Conservation (phyloP, 2,888 invertebrate species). For the Trissoscelio sp. region DNA sequence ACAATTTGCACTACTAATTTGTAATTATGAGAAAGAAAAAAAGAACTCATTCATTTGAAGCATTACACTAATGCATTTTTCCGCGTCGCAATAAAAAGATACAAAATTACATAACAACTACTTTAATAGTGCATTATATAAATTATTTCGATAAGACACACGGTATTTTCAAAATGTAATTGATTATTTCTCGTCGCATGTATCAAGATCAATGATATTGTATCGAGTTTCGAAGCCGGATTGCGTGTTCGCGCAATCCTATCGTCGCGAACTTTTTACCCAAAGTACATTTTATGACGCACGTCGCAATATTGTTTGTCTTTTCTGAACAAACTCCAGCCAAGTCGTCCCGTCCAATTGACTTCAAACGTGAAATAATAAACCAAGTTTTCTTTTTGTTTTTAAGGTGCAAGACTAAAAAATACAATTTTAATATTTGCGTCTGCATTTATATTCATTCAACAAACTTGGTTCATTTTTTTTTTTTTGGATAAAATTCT, state of each 20-base stretch:
- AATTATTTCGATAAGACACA: constrained; percentile 14
- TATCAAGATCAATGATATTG: constrained; percentile 4
- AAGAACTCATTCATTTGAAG: neutral
- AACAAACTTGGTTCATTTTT: neutral
- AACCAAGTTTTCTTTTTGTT: too few species aligned
- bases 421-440: constrained; percentile 2
- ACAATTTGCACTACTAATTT: too few species aligned
- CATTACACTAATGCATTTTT: constrained; percentile 3
- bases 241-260: constrained; percentile 28
- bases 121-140: constrained; percentile 33
- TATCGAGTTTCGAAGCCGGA: constrained; percentile 23
- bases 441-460: neutral
- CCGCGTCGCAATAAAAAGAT: neutral
- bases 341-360: too few species aligned
- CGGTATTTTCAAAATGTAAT: constrained; percentile 11
- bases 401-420: constrained; percentile 30
- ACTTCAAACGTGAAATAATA: too few species aligned
- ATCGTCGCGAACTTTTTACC: constrained; percentile 3
- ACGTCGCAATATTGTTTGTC: neutral
- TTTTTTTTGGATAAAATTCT: too few species aligned
- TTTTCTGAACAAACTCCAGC: neutral
- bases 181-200: constrained; percentile 5
- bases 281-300: neutral
- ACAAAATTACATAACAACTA: constrained; percentile 8
- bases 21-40: constrained; percentile 6